Percentiles rank a stretch among this genome's conserved stretches.
These are phyloP conservation scores for Periphyllus acericola DNA, from an alignment of 2,888 invertebrate genomes.

Conservation along the genomic window DNA sequence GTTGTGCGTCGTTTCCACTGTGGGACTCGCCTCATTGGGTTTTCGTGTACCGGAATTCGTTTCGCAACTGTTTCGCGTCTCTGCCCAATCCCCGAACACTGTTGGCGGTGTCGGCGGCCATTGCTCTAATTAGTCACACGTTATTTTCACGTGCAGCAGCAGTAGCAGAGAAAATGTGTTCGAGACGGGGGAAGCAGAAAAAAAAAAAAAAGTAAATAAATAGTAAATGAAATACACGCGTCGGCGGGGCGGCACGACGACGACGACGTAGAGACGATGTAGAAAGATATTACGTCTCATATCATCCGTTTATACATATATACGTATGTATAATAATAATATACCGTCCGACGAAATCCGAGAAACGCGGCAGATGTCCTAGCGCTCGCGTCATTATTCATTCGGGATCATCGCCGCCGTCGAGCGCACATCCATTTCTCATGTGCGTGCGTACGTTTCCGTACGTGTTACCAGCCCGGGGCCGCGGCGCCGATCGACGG, in stretches of 20 bases:
- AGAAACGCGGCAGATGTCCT: constrained; percentile 57
- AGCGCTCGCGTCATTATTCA: constrained; percentile 41
- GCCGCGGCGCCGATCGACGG: not conserved
- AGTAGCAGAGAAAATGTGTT: not conserved
- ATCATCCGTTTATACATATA: not conserved
- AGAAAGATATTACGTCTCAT: too few species aligned
- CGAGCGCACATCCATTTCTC: constrained; percentile 53
- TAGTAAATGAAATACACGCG: not conserved
- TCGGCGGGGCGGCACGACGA: not conserved
- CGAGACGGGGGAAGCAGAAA: not conserved
- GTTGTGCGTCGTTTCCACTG: constrained; percentile 12
- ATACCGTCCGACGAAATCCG: constrained; percentile 36
- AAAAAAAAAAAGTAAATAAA: not conserved
- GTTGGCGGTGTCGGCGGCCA: constrained; percentile 37
- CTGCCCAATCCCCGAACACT: constrained; percentile 39
- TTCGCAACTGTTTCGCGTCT: constrained; percentile 60
- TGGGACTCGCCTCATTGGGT: constrained; percentile 57
- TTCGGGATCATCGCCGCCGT: constrained; percentile 50
- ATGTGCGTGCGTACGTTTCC: not conserved
- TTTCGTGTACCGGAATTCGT: constrained; percentile 60
- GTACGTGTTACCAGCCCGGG: too few species aligned
- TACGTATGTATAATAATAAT: too few species aligned
- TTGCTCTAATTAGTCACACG: constrained; percentile 60
- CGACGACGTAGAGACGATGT: too few species aligned
- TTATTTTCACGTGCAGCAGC: constrained; percentile 4